Percentiles rank a stretch among this genome's conserved stretches.
Conservation (phyloP, 1,140 invertebrate genomes). For the Brachionus rotundiformis region DNA sequence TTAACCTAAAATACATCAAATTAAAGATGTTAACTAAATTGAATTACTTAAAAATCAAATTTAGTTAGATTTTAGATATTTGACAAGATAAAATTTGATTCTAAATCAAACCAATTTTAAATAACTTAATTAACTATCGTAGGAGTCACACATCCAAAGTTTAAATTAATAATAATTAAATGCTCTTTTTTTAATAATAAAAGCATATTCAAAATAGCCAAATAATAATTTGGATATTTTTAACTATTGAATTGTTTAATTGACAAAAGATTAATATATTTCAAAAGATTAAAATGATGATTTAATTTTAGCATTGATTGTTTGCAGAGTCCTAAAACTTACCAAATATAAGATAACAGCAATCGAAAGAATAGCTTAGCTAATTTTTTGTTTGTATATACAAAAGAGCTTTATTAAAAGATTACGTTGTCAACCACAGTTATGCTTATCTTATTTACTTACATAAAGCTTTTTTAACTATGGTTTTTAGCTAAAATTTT, state of each 20-base stretch:
- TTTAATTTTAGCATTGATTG: conserved; percentile 4
- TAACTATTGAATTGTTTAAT: not conserved
- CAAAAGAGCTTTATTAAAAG: not conserved
- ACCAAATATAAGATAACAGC: not conserved
- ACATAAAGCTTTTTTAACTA: conserved; percentile 2
- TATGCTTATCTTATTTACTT: conserved; percentile 21
- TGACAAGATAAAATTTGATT: too few species aligned
- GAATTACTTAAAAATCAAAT: too few species aligned
- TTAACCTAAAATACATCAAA: too few species aligned
- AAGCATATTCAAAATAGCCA: too few species aligned
- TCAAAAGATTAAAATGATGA: not conserved
- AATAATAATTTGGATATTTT: too few species aligned
- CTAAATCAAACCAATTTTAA: too few species aligned
- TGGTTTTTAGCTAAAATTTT: not conserved
- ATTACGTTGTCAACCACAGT: not conserved
- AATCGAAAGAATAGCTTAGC: not conserved
- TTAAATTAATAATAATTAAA: too few species aligned
- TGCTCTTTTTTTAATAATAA: too few species aligned
- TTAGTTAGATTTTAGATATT: too few species aligned
- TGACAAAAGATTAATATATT: not conserved
- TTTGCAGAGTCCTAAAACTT: not conserved
- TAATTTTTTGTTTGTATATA: conserved; percentile 9
- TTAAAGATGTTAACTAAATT: too few species aligned
- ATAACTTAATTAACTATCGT: too few species aligned
- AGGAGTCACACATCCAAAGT: too few species aligned